phyloP scores from a whole-genome alignment of 2,888 invertebrate genomes.

The Spisula solida region DNA sequence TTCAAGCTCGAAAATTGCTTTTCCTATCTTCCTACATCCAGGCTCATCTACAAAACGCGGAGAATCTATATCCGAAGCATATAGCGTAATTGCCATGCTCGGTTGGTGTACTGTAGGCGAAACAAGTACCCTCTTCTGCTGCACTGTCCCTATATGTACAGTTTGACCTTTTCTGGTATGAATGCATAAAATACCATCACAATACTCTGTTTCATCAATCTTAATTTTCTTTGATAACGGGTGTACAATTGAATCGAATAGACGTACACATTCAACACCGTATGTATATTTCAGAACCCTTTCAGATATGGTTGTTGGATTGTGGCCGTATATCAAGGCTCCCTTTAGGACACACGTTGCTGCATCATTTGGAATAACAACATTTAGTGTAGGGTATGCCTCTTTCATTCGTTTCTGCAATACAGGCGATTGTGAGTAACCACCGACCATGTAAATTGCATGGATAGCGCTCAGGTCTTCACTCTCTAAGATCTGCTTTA shows the following conservation, averaged over 20 bases:
- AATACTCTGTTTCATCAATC: neutral
- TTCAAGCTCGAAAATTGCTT: constrained; percentile 25
- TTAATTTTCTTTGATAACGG: neutral
- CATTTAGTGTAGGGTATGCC: neutral
- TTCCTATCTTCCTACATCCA: constrained; percentile 45
- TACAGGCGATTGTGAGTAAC: constrained; percentile 43
- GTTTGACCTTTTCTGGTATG: constrained; percentile 37
- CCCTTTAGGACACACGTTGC: constrained; percentile 29
- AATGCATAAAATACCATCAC: constrained; percentile 34
- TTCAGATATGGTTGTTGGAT: constrained; percentile 19
- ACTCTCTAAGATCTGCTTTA: constrained; percentile 12
- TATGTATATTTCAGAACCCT: constrained; percentile 41
- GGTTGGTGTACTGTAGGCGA: neutral
- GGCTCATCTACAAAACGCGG: constrained; percentile 47
- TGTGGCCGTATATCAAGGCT: constrained; percentile 43
- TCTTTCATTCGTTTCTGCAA: constrained; percentile 36
- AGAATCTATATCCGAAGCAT: constrained; percentile 3
- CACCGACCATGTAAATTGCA: constrained; percentile 50
- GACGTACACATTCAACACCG: neutral
- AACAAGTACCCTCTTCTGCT: constrained; percentile 11
- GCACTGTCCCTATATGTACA: constrained; percentile 29
- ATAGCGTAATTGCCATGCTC: constrained; percentile 22
- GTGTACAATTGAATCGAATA: neutral
- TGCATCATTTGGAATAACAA: constrained; percentile 38
- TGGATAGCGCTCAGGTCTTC: constrained; percentile 5